These are phyloP conservation scores for Unio delphinus DNA, from an alignment of 2,888 invertebrate species.

Conservation along the genomic window DNA sequence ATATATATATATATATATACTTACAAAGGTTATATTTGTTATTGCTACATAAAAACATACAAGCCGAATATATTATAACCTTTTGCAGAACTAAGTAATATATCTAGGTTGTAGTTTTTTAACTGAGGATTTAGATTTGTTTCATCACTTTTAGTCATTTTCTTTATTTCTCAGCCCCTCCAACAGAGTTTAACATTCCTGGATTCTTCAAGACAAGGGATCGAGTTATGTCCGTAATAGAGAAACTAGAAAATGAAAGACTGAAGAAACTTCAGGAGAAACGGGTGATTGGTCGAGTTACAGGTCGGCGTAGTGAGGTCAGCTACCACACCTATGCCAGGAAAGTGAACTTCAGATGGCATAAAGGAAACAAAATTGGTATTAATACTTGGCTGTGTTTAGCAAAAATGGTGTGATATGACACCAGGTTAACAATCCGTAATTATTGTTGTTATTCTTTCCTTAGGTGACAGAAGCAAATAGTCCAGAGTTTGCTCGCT, in stretches of 20 bases:
- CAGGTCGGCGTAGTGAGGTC: conserved; percentile 75
- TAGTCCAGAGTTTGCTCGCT: too few relatives aligned
- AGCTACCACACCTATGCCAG: conserved; percentile 83
- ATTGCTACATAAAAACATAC: too few relatives aligned
- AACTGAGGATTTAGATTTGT: background rate
- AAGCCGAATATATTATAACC: too few relatives aligned
- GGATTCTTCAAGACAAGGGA: conserved; percentile 26
- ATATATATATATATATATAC: too few relatives aligned
- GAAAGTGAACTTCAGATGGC: conserved; percentile 93
- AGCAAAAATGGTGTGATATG: background rate
- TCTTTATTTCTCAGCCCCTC: conserved; percentile 13
- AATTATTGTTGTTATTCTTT: too few relatives aligned
- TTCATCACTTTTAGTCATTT: conserved; percentile 8
- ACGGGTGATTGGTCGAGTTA: conserved; percentile 79
- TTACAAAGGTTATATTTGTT: too few relatives aligned
- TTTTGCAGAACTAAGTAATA: too few relatives aligned
- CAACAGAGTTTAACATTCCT: conserved; percentile 16
- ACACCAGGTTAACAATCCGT: too few relatives aligned
- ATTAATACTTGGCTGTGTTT: conserved; percentile 71
- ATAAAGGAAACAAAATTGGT: conserved; percentile 88
- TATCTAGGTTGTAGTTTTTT: background rate
- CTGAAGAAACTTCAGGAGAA: conserved; percentile 77
- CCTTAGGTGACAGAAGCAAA: too few relatives aligned
- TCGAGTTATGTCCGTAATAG: conserved; percentile 73
- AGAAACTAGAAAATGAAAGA: conserved; percentile 78